phyloP scores from a whole-genome alignment of 2,888 invertebrate species.

The Volucella zonaria region DNA sequence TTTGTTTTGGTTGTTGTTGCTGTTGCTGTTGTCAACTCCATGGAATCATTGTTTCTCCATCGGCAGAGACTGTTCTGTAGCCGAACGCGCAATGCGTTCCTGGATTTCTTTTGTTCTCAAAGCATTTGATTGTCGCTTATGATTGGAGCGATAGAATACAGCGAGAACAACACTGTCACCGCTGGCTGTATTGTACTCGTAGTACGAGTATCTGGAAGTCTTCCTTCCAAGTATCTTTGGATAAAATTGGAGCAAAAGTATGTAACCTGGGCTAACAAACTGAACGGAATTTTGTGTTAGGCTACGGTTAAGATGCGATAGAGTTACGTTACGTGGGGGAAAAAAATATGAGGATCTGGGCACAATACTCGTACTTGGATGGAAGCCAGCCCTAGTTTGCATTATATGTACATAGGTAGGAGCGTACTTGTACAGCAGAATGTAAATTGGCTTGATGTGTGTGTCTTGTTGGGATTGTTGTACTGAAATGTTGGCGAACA shows the following conservation, averaged over 20 bases:
- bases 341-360: conserved; percentile 65
- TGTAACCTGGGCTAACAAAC: conserved; percentile 60
- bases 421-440: conserved; percentile 8
- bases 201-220: too few species aligned
- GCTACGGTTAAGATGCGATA: conserved; percentile 21
- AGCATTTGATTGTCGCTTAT: conserved; percentile 68
- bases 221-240: conserved; percentile 31
- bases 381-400: conserved; percentile 69
- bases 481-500: conserved; percentile 10
- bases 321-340: not conserved
- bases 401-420: conserved; percentile 33
- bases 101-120: conserved; percentile 69
- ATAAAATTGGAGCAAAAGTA: conserved; percentile 71
- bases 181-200: conserved; percentile 23
- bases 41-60: conserved; percentile 59
- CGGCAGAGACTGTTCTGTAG: conserved; percentile 6
- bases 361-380: conserved; percentile 35
- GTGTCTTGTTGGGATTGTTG: conserved; percentile 27
- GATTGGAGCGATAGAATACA: conserved; percentile 53
- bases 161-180: conserved; percentile 54
- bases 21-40: conserved; percentile 45
- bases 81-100: conserved; percentile 64
- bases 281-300: conserved; percentile 65
- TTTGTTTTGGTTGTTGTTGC: conserved; percentile 15
- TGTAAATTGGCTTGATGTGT: conserved; percentile 55